Base-by-base conservation (phyloP, 1,140 invertebrate species). In the Dermatophagoides farinae region DNA sequence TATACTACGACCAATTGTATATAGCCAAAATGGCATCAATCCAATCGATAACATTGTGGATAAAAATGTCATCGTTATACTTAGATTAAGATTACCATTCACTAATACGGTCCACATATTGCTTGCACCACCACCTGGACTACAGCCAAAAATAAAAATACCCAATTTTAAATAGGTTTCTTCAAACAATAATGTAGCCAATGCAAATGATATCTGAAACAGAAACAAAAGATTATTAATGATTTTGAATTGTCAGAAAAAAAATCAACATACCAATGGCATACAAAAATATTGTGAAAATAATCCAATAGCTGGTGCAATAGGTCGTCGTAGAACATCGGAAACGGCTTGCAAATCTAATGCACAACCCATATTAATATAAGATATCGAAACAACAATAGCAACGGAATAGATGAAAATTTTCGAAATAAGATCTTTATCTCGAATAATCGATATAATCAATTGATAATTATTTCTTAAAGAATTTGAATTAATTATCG, bases 21-120 rank as follows among this genome's bases (percentile, higher is more conserved):
- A 88, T n/a, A 92, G 73, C 92, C 92, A 97, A 1, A 89, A 69
- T 0, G 91, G 91, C 78, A 97, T 91, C 74, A 92, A 85, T n/a
- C 75, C 87, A 88, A 91, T 85, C 8, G 86, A 80, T 22, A 79
- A 78, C n/a, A 89, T 66, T 20, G 85, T 91, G 61, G 85, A 86
- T 53, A 95, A 77, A 23, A 88, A 83, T 0, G 91, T 96, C 88
- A 95, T 90, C 8, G 88, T 83, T 57, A 96, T 79, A 0, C 86
- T 90, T 8, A 95, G 76, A 74, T 88, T 70, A 0, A 92, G 75
- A 74, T 93, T 93, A 8, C 86, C 90, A 39, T 80, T 83, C 0
- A 96, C 71, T 38, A 91, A 77, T 61, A 86, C 79, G 0, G 88
- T 86, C 88, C 90, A 95, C 65, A 92, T 88, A 70, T 96, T 96